phyloP scores from a whole-genome alignment of 53 echinoderm and acorn worm species.

The Echinometra lucunter region DNA sequence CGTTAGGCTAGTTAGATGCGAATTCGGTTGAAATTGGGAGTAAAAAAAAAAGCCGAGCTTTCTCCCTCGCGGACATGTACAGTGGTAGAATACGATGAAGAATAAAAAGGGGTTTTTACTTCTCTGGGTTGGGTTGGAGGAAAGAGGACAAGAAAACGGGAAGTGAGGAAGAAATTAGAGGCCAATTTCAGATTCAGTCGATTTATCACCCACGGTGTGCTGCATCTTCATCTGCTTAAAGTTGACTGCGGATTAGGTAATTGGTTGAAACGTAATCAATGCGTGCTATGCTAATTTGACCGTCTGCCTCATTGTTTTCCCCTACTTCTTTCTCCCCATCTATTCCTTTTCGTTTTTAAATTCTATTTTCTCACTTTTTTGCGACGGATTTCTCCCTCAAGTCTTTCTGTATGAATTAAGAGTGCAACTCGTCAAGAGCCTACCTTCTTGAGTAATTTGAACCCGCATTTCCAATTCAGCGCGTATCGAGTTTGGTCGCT shows the following conservation, averaged over 20 bases:
- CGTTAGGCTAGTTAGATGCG: conserved; percentile 67
- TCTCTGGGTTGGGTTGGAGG: conserved; percentile 40
- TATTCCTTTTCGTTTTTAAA: conserved; percentile 42
- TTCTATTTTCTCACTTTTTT: conserved; percentile 54
- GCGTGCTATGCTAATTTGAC: conserved; percentile 64
- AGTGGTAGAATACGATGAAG: neutral
- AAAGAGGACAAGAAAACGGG: conserved; percentile 44
- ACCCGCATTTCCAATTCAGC: conserved; percentile 68
- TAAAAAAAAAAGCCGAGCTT: neutral
- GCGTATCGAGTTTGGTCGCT: conserved; percentile 68
- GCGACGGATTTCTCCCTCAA: conserved; percentile 62
- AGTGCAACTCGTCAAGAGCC: conserved; percentile 34
- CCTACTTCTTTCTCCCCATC: conserved; percentile 20
- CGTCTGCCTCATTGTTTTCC: conserved; percentile 55
- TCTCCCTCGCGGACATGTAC: conserved; percentile 25
- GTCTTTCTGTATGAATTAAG: conserved; percentile 68
- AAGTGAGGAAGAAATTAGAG: conserved; percentile 65
- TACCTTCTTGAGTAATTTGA: conserved; percentile 59
- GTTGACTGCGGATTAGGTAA: conserved; percentile 69
- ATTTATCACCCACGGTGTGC: conserved; percentile 64
- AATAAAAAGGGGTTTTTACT: conserved; percentile 10
- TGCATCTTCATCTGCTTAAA: conserved; percentile 66
- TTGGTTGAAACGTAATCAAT: conserved; percentile 68
- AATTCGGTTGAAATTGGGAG: neutral
- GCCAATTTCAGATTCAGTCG: conserved; percentile 59